Evolutionary conservation across 2,797 vertebrate genomes (phyloP), one percentile per base, ranked within the genome.

Genomic region (Squalus acanthias): DNA sequence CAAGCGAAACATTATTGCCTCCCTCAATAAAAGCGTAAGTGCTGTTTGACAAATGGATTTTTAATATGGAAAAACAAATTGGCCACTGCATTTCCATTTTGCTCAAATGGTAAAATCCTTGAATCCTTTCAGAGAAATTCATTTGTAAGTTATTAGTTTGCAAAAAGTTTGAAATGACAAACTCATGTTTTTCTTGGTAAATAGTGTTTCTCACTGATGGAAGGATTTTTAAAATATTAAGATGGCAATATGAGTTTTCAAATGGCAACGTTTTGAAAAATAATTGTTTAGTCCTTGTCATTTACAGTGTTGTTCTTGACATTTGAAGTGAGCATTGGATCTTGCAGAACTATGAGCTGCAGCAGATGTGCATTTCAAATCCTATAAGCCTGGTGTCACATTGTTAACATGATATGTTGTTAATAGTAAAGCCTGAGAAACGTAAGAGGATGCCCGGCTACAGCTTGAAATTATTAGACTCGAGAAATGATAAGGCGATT

Each of bases 61-160:
- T 97, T 98, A 97, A 96, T 98, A 98, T 98, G 98, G 98, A 98
- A 98, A 98, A 97, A 97, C 98, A 97, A 97, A 98, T 93, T 93
- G 98, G 98, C 96, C 96, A 97, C 97, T 97, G 98, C 97, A 97
- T 97, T 97, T 97, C 97, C 97, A 97, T 98, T 98, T 97, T 96
- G 97, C 97, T 97, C 96, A 96, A 98, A 97, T 97, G 97, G 97
- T 96, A 98, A 96, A 97, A 97, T 97, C 96, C 70, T 95, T 60
- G 29, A 53, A 95, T 76, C 17, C 33, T 95, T 74, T 57, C 50
- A n/a, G 70, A 53, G 97, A 97, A 97, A 97, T 67, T 67, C 15
- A 91, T 60, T 63, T 91, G 12, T 22, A 33, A 60, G 33, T 97
- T 97, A 97, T 96, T 74, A 96, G 97, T 97, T 97, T 96, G 97